Evolutionary conservation across 2,888 invertebrate genomes (phyloP), one percentile per base, ranked within the genome.

Genomic region (Phanerotoma sp.): DNA sequence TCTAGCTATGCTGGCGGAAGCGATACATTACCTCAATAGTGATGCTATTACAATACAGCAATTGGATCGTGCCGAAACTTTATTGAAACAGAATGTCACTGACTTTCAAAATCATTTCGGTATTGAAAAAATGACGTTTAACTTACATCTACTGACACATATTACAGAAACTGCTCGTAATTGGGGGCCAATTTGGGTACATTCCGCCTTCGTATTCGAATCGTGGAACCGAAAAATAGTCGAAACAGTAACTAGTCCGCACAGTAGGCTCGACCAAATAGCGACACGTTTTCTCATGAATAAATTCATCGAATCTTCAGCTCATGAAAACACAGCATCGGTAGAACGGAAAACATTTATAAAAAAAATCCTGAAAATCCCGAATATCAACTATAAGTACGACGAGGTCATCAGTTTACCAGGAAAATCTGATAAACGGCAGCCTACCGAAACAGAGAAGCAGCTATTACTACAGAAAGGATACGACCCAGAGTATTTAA

Each of bases 171-270:
- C 40, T 11, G 51, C 57, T 3, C 30, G 49, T 5, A 57, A 51
- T 40, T 49, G 48, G 30, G 52, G 57, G 9, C 55, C 51, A 7
- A 37, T 53, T 3, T 58, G 56, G 56, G 38, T 25, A 2, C 22
- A 54, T 22, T 44, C 35, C 9, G 48, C 59, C 5, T 59, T 56
- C 15, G n/a, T 32, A 15, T 58, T 56, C 21, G 56, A 59, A 16
- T 51, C 57, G 6, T 51, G 48, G 55, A 56, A 58, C 16, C 30
- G 42, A 30, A 56, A 47, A 42, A 53, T 58, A 4, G 44, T 51
- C 4, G 53, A 58, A 13, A 42, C 11, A 15, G 7, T 38, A 18
- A 38, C 38, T 3, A 38, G 16, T 25, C 13, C 25, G 25, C 25
- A 25, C 9, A 7, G 25, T 15, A 18, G 25, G 22, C n/a, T 22